phyloP scores from a whole-genome alignment of 2,888 invertebrate genomes.

The Drosophila kanekoi region DNA sequence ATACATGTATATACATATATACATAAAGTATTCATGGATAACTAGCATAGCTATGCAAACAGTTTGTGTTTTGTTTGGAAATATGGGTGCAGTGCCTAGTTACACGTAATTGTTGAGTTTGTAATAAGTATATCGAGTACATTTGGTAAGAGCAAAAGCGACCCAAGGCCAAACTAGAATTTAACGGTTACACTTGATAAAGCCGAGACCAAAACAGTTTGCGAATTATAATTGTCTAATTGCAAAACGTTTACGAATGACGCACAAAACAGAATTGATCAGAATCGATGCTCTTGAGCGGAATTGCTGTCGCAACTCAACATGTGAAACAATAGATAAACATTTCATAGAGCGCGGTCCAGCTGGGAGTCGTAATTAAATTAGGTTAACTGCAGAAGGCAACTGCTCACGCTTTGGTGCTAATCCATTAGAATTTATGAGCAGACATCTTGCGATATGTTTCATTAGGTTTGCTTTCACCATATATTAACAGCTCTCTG shows the following conservation, averaged over 20 bases:
- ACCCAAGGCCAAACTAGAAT: neutral
- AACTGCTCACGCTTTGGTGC: slow-evolving; percentile 11
- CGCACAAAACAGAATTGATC: neutral
- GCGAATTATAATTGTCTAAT: neutral
- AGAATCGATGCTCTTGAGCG: neutral
- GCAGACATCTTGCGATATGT: neutral
- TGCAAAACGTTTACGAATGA: neutral
- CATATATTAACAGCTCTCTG: slow-evolving; percentile 16
- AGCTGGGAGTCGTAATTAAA: neutral
- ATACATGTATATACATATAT: slow-evolving; percentile 7
- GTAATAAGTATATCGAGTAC: neutral
- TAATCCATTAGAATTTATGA: slow-evolving; percentile 33
- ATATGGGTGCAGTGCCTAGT: slow-evolving; percentile 12
- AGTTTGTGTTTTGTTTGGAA: slow-evolving; percentile 14
- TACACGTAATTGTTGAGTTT: neutral
- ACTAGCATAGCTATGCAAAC: slow-evolving; percentile 32
- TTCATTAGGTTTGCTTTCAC: slow-evolving; percentile 7
- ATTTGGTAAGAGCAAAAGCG: neutral
- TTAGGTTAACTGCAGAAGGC: neutral
- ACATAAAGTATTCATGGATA: slow-evolving; percentile 19
- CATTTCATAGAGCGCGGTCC: no score
- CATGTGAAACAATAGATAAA: no score
- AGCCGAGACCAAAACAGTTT: neutral
- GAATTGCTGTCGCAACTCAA: neutral
- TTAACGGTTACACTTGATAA: neutral